These are phyloP conservation scores for Platorchestia sp. DNA, from an alignment of 1,140 invertebrate species.

Conservation along the genomic window DNA sequence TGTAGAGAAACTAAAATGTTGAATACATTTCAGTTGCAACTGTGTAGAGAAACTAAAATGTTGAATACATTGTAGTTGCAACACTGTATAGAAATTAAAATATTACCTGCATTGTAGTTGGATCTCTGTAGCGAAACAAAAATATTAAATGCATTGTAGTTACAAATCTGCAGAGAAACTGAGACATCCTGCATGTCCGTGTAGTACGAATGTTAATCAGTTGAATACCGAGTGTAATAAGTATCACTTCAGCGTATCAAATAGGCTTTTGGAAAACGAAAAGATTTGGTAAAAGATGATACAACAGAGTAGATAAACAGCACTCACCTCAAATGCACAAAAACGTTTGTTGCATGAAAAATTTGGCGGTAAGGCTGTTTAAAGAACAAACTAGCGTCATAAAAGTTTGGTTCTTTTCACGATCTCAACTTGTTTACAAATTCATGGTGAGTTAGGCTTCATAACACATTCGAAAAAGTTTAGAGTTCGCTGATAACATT, in stretches of 20 bases:
- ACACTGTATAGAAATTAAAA: too few species aligned
- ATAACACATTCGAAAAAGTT: neutral
- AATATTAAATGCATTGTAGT: too few species aligned
- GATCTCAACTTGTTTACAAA: neutral
- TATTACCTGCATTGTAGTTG: too few species aligned
- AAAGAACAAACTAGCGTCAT: neutral
- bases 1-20: too few species aligned
- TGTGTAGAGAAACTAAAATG: too few species aligned
- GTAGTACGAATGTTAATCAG: neutral
- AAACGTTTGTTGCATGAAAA: neutral
- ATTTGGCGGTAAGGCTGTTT: neutral
- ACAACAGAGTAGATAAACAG: neutral
- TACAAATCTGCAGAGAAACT: neutral
- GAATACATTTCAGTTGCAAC: too few species aligned
- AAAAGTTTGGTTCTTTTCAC: neutral
- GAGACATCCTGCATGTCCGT: neutral
- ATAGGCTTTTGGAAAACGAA: neutral
- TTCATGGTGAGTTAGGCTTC: neutral
- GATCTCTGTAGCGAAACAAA: too few species aligned
- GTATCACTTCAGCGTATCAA: neutral
- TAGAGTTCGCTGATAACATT: neutral
- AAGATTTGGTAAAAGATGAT: neutral
- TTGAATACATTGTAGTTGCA: too few species aligned
- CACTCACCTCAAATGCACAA: too few species aligned
- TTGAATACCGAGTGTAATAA: too few species aligned